phyloP scores from a whole-genome alignment of 2,113 vertebrate genomes.

The Albula glossodonta region DNA sequence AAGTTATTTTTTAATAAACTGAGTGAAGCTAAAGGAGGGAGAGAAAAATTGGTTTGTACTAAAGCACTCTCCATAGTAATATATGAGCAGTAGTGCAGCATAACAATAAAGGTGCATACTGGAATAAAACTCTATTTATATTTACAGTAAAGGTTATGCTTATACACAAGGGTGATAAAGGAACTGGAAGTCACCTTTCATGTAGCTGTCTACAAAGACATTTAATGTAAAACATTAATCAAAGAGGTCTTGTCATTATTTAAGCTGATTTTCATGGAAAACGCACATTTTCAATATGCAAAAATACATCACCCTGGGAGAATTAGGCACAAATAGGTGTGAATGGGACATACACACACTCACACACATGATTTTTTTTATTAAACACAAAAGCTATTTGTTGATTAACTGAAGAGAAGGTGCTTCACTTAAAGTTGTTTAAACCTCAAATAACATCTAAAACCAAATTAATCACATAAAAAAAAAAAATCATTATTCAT shows the following conservation, averaged over 20 bases:
- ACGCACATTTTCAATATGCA: background rate
- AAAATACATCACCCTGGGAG: background rate
- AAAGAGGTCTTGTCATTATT: background rate
- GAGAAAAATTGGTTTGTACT: background rate
- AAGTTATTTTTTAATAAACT: conserved; percentile 14
- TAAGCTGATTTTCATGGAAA: background rate
- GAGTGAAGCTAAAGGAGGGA: background rate
- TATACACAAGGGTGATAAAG: background rate
- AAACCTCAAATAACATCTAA: too few species aligned
- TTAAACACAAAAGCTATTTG: too few species aligned
- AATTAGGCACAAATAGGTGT: background rate
- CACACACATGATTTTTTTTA: background rate
- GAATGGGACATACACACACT: background rate
- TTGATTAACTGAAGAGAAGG: too few species aligned
- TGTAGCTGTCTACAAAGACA: background rate
- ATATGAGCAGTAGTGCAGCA: background rate
- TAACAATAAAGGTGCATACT: background rate
- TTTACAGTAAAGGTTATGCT: background rate
- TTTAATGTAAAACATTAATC: background rate
- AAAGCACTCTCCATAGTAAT: background rate
- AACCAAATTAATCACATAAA: too few species aligned
- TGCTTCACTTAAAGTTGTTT: too few species aligned
- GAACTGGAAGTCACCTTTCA: background rate
- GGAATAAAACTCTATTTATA: background rate
- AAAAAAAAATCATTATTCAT: too few species aligned